These are phyloP conservation scores for Motacilla tschutschensis DNA, from an alignment of 2,113 vertebrate genomes.

Conservation along the genomic window DNA sequence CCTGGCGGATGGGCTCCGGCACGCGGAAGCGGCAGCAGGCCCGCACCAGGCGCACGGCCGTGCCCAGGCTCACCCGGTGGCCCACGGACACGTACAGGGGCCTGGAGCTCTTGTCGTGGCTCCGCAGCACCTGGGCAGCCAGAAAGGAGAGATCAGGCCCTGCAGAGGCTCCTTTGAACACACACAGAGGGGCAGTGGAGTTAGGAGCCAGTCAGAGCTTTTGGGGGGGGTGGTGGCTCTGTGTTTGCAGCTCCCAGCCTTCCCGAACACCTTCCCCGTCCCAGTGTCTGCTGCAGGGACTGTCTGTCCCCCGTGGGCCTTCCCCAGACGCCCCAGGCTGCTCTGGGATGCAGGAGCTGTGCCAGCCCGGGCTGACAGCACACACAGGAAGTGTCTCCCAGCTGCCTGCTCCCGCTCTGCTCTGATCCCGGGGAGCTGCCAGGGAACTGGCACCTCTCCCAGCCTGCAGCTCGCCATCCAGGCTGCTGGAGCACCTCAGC, in stretches of 20 bases:
- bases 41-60: conserved; percentile 80
- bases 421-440: neutral
- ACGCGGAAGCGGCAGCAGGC: conserved; percentile 85
- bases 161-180: neutral
- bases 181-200: neutral
- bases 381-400: neutral
- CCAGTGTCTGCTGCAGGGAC: neutral
- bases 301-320: neutral
- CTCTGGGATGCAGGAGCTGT: neutral
- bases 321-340: rapidly evolving
- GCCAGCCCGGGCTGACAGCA: neutral
- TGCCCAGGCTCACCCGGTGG: conserved; percentile 83
- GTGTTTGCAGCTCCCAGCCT: neutral
- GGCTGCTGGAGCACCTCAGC: neutral
- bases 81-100: conserved; percentile 90
- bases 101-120: conserved; percentile 77
- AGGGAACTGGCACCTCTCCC: neutral
- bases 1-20: conserved; percentile 94
- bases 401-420: neutral
- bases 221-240: neutral
- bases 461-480: rapidly evolving
- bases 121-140: conserved; percentile 78
- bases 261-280: neutral
- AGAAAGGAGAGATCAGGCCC: neutral
- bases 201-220: neutral